These are phyloP conservation scores for Euura lappo DNA, from an alignment of 1,140 invertebrate species.

Conservation along the genomic window DNA sequence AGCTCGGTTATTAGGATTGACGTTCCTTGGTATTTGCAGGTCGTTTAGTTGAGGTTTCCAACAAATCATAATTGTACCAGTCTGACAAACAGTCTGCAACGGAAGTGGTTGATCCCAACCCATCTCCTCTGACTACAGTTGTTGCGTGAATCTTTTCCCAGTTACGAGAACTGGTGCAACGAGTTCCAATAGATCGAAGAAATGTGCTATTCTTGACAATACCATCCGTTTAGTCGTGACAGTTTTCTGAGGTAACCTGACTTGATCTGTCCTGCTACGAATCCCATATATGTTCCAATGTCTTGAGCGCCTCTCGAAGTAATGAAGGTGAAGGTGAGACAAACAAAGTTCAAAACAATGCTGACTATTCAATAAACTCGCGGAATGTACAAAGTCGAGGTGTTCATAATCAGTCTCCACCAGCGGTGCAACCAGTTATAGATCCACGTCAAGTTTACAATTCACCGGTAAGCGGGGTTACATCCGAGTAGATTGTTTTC, in stretches of 20 bases:
- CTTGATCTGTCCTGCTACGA: too few species aligned
- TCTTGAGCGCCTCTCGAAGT: neutral
- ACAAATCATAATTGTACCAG: constrained; percentile 24
- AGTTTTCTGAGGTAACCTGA: too few species aligned
- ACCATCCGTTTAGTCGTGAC: constrained; percentile 35
- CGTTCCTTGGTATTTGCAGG: too few species aligned
- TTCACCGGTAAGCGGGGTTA: neutral
- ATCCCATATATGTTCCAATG: too few species aligned
- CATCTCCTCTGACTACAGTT: constrained; percentile 34
- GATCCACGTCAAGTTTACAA: neutral
- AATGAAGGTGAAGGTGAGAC: neutral
- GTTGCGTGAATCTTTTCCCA: constrained; percentile 45
- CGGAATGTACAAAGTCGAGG: neutral
- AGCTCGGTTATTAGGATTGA: neutral
- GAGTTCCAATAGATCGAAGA: constrained; percentile 45
- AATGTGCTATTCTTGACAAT: constrained; percentile 40
- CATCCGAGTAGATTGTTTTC: too few species aligned
- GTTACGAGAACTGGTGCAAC: constrained; percentile 40
- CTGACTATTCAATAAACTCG: neutral
- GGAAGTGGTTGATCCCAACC: constrained; percentile 43
- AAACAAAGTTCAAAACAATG: neutral
- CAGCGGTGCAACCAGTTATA: neutral
- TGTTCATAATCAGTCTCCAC: neutral
- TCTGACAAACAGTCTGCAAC: constrained; percentile 14
- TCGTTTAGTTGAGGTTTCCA: too few species aligned